These are phyloP conservation scores for Rhagonycha lutea DNA, from an alignment of 2,888 invertebrate genomes.

Conservation along the genomic window DNA sequence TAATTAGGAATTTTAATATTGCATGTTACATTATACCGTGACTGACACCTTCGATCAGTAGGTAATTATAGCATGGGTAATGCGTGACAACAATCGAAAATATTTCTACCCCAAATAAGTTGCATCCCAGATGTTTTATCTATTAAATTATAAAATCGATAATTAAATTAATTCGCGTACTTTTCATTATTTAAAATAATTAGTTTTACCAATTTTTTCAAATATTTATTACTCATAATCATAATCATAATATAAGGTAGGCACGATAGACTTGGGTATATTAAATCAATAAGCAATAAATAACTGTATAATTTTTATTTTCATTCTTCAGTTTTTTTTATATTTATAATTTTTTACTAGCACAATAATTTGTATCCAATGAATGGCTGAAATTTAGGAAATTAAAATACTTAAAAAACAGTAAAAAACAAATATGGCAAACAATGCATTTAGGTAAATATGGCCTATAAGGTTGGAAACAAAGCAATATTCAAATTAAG, in stretches of 20 bases:
- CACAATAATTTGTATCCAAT: too few relatives aligned
- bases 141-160: slow-evolving; percentile 12
- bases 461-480: too few relatives aligned
- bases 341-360: too few relatives aligned
- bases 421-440: too few relatives aligned
- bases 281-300: background rate
- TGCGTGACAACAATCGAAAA: slow-evolving; percentile 8
- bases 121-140: slow-evolving; percentile 19
- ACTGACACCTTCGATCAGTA: slow-evolving; percentile 8
- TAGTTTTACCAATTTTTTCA: background rate
- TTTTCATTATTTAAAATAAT: background rate
- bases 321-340: too few relatives aligned
- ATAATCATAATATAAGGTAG: too few relatives aligned
- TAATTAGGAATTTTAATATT: background rate
- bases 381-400: too few relatives aligned
- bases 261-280: too few relatives aligned
- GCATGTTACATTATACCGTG: slow-evolving; percentile 13
- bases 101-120: slow-evolving; percentile 5
- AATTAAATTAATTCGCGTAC: background rate
- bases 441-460: too few relatives aligned
- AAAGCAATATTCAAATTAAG: too few relatives aligned
- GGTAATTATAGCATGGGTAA: slow-evolving; percentile 2
- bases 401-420: too few relatives aligned
- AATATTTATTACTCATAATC: background rate
- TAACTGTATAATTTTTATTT: too few relatives aligned